Evolutionary conservation across 1,140 invertebrate genomes (phyloP).

Genomic region (Ylistrum balloti): DNA sequence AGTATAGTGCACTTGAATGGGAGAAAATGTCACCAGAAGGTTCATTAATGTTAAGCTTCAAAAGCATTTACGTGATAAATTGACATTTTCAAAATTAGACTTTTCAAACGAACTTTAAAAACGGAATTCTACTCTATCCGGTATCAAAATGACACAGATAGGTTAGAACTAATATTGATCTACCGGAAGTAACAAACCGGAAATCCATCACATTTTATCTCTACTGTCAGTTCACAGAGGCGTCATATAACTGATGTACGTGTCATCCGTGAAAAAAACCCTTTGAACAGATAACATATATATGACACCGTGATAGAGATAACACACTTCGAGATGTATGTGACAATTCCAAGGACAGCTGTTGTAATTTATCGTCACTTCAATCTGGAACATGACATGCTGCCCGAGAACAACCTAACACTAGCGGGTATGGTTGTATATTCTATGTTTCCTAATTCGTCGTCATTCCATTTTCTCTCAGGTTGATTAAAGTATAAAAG

Average conservation of each 20-base stretch:
- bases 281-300: background rate
- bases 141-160: background rate
- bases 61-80: background rate
- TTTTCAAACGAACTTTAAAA: slow-evolving; percentile 17
- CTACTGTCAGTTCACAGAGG: background rate
- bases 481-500: background rate
- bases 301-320: background rate
- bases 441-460: background rate
- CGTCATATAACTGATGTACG: background rate
- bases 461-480: background rate
- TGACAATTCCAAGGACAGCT: background rate
- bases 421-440: background rate
- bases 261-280: background rate
- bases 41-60: background rate
- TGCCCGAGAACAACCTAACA: background rate
- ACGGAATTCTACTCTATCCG: background rate
- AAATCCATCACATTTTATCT: background rate
- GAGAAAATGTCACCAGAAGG: background rate
- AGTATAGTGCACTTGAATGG: background rate
- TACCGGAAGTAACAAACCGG: background rate
- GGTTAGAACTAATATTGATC: background rate
- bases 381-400: background rate
- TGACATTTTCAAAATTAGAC: background rate
- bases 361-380: background rate
- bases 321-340: background rate